These are phyloP conservation scores for Xenentodon cancila DNA, from an alignment of 2,797 vertebrate genomes.

Conservation along the genomic window DNA sequence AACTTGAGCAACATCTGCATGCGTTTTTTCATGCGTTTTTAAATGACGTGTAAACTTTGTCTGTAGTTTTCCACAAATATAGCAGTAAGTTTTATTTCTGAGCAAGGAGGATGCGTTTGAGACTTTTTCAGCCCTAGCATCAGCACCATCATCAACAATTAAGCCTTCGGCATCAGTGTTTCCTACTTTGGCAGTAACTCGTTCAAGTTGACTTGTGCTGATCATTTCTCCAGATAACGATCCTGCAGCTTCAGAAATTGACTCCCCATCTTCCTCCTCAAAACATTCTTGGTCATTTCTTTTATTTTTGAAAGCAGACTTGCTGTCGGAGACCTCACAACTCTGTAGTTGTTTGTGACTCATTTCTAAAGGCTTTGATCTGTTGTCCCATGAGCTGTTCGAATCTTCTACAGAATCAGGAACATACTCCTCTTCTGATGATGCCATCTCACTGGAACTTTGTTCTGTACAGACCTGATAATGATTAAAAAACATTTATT, in stretches of 20 bases:
- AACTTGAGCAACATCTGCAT: conserved; percentile 22
- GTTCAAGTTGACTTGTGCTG: conserved; percentile 3
- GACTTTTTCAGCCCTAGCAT: background rate
- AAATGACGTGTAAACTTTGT: conserved; percentile 2
- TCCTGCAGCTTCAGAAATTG: background rate
- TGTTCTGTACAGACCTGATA: background rate
- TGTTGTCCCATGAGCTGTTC: background rate
- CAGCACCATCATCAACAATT: background rate
- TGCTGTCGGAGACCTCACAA: background rate
- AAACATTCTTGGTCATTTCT: background rate
- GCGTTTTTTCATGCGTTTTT: conserved; percentile 2
- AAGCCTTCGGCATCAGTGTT: no score
- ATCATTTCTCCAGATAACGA: conserved; percentile 12
- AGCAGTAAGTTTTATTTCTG: conserved; percentile 31
- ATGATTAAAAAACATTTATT: background rate
- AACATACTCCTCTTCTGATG: conserved; percentile 14
- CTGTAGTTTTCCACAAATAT: conserved; percentile 41
- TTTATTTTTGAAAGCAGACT: background rate
- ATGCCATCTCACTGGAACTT: conserved; percentile 12
- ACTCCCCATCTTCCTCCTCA: background rate
- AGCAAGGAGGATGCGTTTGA: conserved; percentile 1
- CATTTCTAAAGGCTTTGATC: background rate
- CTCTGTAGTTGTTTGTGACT: background rate
- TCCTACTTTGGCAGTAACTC: background rate
- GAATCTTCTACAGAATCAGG: background rate